phyloP scores from a whole-genome alignment of 2,113 vertebrate genomes.

The Chloebia gouldiae region DNA sequence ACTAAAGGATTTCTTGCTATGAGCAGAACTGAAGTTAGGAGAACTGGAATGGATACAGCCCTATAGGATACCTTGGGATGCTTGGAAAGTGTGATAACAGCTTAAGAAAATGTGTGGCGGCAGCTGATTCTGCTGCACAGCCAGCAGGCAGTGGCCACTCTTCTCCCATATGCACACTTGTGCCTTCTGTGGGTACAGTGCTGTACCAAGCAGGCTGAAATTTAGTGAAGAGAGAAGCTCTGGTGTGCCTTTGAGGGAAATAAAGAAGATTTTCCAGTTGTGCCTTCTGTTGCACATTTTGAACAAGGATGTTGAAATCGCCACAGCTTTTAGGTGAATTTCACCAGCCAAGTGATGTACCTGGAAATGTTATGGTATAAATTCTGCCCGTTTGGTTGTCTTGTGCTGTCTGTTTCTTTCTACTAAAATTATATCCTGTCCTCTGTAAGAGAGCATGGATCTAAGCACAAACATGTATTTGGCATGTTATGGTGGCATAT shows the following conservation, averaged over 20 bases:
- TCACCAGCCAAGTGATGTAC: not conserved
- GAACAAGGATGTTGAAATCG: not conserved
- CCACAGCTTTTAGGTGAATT: not conserved
- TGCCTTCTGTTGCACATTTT: not conserved
- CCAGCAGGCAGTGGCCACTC: not conserved
- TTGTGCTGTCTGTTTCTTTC: not conserved
- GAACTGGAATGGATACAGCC: not conserved
- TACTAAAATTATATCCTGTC: not conserved
- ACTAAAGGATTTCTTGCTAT: not conserved
- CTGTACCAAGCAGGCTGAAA: not conserved
- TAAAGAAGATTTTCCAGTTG: not conserved
- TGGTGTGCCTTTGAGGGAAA: not conserved
- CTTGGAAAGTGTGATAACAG: not conserved
- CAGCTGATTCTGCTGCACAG: not conserved
- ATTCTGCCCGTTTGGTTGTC: not conserved
- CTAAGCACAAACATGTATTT: not conserved
- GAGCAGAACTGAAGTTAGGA: not conserved
- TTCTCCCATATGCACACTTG: not conserved
- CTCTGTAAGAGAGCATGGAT: not conserved
- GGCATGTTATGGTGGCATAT: not conserved
- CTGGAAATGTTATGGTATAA: not conserved
- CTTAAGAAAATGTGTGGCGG: not conserved
- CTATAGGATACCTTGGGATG: not conserved
- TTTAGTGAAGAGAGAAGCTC: not conserved
- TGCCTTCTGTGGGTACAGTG: not conserved